phyloP scores from a whole-genome alignment of 2,888 invertebrate species.

The Epiblema foenella region DNA sequence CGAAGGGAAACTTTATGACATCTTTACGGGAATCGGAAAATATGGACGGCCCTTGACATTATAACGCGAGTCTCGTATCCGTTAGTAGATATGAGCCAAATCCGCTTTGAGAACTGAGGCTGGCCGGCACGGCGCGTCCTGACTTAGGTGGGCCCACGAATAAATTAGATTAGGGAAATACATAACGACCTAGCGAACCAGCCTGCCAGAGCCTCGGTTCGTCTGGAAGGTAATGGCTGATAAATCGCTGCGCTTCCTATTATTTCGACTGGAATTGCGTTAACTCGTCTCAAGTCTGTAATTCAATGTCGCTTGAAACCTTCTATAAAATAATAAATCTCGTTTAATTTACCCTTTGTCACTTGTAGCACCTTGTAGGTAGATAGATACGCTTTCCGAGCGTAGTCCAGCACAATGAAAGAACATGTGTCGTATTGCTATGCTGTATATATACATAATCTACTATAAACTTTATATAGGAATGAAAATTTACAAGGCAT shows the following conservation, averaged over 20 bases:
- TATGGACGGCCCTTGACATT: constrained; percentile 73
- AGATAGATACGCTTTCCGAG: not conserved
- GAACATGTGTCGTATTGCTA: not conserved
- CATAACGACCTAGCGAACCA: constrained; percentile 13
- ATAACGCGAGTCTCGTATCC: constrained; percentile 61
- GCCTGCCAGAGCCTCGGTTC: not conserved
- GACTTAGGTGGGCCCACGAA: constrained; percentile 15
- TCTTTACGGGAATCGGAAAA: constrained; percentile 78
- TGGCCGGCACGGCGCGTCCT: constrained; percentile 9
- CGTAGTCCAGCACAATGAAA: not conserved
- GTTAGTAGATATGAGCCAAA: constrained; percentile 40
- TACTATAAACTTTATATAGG: no score
- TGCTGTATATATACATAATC: no score
- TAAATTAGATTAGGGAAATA: constrained; percentile 25
- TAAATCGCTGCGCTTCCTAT: constrained; percentile 11
- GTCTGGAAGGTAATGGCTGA: constrained; percentile 16
- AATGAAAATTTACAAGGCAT: no score
- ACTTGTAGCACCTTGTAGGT: no score
- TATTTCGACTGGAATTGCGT: constrained; percentile 6
- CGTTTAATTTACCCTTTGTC: constrained; percentile 5
- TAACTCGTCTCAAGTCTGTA: constrained; percentile 7
- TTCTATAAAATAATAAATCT: constrained; percentile 1
- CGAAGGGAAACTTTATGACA: constrained; percentile 77
- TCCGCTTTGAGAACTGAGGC: constrained; percentile 31
- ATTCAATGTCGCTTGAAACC: constrained; percentile 8